Percentiles rank a stretch among this genome's conserved stretches.
phyloP scores from a whole-genome alignment of 2,888 invertebrate species.

The Geotrupes spiniger region DNA sequence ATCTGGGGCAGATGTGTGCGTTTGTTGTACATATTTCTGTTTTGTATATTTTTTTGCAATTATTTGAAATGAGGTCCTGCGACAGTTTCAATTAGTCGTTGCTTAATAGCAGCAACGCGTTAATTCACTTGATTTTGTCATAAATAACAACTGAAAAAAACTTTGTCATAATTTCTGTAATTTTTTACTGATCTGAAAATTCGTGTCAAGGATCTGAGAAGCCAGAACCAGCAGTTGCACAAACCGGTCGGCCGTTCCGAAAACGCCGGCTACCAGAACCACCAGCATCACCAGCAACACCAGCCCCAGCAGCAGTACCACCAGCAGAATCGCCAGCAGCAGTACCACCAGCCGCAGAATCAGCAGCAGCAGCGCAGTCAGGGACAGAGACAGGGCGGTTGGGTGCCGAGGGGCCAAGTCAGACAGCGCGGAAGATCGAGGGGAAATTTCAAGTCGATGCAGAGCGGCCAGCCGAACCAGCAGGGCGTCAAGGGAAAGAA shows the following conservation, averaged over 20 bases:
- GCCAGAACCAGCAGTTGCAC: slow-evolving; percentile 28
- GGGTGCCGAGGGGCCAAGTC: slow-evolving; percentile 54
- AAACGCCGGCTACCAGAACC: slow-evolving; percentile 46
- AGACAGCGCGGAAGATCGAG: slow-evolving; percentile 53
- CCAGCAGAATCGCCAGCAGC: slow-evolving; percentile 29
- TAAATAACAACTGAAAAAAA: neutral
- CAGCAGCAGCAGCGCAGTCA: slow-evolving; percentile 45
- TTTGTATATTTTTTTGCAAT: no score
- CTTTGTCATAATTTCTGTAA: neutral
- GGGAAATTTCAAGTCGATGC: slow-evolving; percentile 21
- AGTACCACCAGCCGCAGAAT: slow-evolving; percentile 36
- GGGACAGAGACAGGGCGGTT: slow-evolving; percentile 39
- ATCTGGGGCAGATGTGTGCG: no score
- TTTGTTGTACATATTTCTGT: no score
- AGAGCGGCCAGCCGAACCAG: slow-evolving; percentile 34
- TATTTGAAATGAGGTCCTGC: no score
- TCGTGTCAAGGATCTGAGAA: slow-evolving; percentile 10
- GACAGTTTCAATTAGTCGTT: no score
- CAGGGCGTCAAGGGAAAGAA: slow-evolving; percentile 57
- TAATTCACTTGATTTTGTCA: no score
- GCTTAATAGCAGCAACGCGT: no score
- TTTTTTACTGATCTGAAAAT: neutral
- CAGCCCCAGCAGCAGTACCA: slow-evolving; percentile 22
- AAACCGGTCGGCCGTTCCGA: slow-evolving; percentile 40
- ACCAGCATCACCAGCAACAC: slow-evolving; percentile 29